Percentiles rank a stretch among this genome's conserved stretches.
Conservation (phyloP, 2,888 invertebrate species). For the Luperina testacea region DNA sequence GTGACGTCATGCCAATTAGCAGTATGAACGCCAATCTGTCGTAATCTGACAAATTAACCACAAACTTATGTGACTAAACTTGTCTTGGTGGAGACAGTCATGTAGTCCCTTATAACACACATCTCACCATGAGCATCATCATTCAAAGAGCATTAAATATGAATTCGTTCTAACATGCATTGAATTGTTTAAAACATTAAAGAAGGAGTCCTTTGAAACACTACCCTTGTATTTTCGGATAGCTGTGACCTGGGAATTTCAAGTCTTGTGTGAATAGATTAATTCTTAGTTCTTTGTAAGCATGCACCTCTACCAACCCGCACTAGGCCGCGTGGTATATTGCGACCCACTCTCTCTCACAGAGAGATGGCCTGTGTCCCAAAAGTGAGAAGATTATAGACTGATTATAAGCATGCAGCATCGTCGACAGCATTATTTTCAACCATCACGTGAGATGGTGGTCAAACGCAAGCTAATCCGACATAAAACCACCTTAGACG, state of each 20-base stretch:
- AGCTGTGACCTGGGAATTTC: neutral
- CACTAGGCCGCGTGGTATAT: too few species aligned
- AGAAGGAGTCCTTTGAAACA: neutral
- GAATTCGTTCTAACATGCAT: neutral
- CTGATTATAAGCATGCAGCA: too few species aligned
- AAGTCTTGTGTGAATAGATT: neutral
- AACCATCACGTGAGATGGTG: neutral
- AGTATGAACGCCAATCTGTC: neutral
- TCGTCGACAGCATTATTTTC: neutral
- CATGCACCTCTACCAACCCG: too few species aligned
- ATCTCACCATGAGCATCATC: neutral
- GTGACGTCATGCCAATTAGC: constrained; percentile 36
- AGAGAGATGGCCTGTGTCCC: too few species aligned
- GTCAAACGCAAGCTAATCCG: neutral
- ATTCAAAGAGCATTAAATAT: neutral
- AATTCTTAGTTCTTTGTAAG: neutral
- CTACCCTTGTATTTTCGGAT: neutral
- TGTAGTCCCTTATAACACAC: neutral
- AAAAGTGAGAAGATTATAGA: too few species aligned
- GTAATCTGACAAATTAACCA: neutral
- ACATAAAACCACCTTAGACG: neutral
- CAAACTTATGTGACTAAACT: neutral
- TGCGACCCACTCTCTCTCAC: too few species aligned
- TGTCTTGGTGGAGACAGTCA: neutral
- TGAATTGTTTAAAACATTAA: neutral